Evolutionary conservation across 2,113 vertebrate species (phyloP), one percentile per base, ranked within the genome.

Genomic region (Oriolus oriolus): DNA sequence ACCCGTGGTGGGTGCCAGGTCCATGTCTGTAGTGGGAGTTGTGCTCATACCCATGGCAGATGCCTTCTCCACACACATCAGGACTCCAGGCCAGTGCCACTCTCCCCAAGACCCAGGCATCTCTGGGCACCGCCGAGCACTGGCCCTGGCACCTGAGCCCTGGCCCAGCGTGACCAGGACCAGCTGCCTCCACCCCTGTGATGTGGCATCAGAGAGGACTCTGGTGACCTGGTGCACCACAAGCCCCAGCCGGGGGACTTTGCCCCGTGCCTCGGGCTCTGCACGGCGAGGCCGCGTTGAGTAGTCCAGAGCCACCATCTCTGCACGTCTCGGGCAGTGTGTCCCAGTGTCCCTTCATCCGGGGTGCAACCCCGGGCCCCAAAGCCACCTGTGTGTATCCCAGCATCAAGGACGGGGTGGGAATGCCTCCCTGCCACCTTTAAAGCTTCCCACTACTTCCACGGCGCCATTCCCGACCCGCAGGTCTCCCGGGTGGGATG

Each of bases 401-500:
- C 45, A 47, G 45, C 24, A 1, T 0, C 54, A 81, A 27, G 76
- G 64, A 26, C 0, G 0, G 39, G 33, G 10, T 63, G 52, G 56
- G 10, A 53, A 53, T 2, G 15, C 22, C 47, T 41, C 50, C 1
- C 45, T 44, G 60, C 4, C 39, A 13, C 35, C 64, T 35, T 68
- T 69, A 35, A 28, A 56, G 7, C 60, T 75, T 26, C 64, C 31
- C 21, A 1, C 11, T 1, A 6, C 28, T 6, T n/a, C 28, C 75
- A 2, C 3, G 7, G 2, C 0, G 0, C 39, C 2, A 8, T 27
- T 64, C 9, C 64, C 2, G 0, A 39, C 13, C 52, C 0, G 1
- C 49, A 4, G 71, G 4, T 17, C 20, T 31, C 64, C 56, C 28
- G 2, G 22, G 3, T 16, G 8, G 20, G 33, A 9, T 5, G 41